Base-by-base conservation (phyloP, 2,113 vertebrate genomes). In the Chrysemys picta region DNA sequence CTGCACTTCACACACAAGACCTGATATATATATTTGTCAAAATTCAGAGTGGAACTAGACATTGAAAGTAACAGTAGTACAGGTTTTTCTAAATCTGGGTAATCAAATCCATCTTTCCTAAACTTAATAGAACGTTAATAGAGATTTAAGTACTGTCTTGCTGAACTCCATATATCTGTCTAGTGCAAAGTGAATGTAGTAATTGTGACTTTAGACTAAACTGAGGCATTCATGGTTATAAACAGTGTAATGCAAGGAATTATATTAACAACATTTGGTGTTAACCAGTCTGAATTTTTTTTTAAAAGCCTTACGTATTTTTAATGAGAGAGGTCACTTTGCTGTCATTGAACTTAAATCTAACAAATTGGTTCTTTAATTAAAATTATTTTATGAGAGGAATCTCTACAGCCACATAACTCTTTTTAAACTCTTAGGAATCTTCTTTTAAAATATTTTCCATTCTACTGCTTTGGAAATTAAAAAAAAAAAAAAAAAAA, bases 381-480 rank as follows among this genome's bases (percentile, higher is more conserved):
- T 93, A 91, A 95, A 86, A 93, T 84, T 52, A 10, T 88, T 94
- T 95, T 91, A 53, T 29, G 92, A 88, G 88, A 93, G 91, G 91
- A 89, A 95, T 96, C 35, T 90, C 50, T 79, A 62, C 38, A 19
- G 54, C 54, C 88, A 91, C 65, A 88, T 35, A 49, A 4, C 65
- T 93, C 95, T 80, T 92, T 96, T 91, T 91, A 95, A 90, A 96
- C 82, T 88, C 94, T 82, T 83, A 89, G 83, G 53, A 93, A 93
- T 97, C 96, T 96, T 50, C 87, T 97, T 93, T 72, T 91, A 84
- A 95, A 95, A 82, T 91, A 92, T 83, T 94, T 97, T 95, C 97
- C 95, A 80, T 97, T 92, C 53, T 94, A 86, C 87, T 93, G 78
- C 83, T 94, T 95, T 86, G 85, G 85, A 88, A 93, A 84, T 89